Evolutionary conservation across 2,888 invertebrate genomes (phyloP), one percentile per base, ranked within the genome.

Genomic region (Cryptocephalus moraei): DNA sequence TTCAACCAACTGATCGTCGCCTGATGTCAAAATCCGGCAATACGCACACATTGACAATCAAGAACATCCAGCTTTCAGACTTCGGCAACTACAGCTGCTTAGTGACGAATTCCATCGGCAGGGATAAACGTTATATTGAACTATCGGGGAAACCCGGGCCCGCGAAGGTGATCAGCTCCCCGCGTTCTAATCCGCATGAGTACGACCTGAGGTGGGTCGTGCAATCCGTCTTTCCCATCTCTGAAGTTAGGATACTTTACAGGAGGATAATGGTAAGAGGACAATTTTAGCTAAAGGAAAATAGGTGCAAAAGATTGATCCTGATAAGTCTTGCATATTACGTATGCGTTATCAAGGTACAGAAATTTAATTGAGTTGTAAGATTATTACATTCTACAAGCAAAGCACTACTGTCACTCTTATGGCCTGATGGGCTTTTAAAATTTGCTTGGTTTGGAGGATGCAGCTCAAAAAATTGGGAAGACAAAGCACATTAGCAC

Each of bases 151-250:
- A 77, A 51, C 82, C 82, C 1, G 80, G 81, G 3, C 78, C 80
- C 12, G 80, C 81, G 1, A 74, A 76, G 55, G 77, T 82, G 53
- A 73, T 78, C 49, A 80, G 80, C 49, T 74, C 79, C 1, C 76
- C 76, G 1, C 73, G 77, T 58, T 79, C 81, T 22, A 74, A 76
- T 51, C 73, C 78, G 40, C 77, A 79, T 63, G 76, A 78, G 49
- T 82, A 81, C 64, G 79, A 79, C 58, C 66, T 82, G 42, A 78
- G 78, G 32, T 83, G 82, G 81, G 74, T 74, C 44, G 80, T 82
- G 33, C 81, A 82, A 60, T 80, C 80, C 8, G 80, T 80, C 56
- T 79, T 81, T 44, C 76, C 78, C 2, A 73, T 83, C 33, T 72
- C 77, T 43, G 81, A 82, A 68, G 80, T 81, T 39, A 73, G 80